A percentile compares a stretch with the other conserved stretches of the same genome.
Evolutionary conservation across 2,113 vertebrate genomes (phyloP).

Genomic region (Coregonus clupeaformis): DNA sequence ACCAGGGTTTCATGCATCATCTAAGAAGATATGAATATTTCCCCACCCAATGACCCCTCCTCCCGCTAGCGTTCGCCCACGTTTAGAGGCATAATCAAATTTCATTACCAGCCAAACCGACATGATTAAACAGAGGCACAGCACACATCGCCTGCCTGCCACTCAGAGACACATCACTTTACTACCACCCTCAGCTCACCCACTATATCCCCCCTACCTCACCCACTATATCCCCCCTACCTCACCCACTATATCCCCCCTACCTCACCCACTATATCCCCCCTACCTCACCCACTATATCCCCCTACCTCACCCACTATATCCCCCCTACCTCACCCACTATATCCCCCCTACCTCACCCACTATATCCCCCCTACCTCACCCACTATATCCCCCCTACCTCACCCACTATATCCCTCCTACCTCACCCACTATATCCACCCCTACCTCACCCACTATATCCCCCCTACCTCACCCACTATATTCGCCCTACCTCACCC

Average conservation of each 20-base stretch:
- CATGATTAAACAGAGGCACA: constrained; percentile 91
- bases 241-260: too few relatives aligned
- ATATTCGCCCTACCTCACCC: constrained; percentile 28
- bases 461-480: constrained; percentile 34
- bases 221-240: too few relatives aligned
- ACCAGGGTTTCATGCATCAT: constrained; percentile 99
- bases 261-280: too few relatives aligned
- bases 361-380: too few relatives aligned
- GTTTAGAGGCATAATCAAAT: constrained; percentile 99
- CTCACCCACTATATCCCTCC: too few relatives aligned
- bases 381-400: too few relatives aligned
- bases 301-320: too few relatives aligned
- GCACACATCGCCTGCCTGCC: constrained; percentile 59
- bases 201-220: background rate
- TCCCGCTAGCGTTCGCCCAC: constrained; percentile 63
- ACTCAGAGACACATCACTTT: constrained; percentile 40
- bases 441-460: constrained; percentile 25
- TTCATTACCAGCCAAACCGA: constrained; percentile 96
- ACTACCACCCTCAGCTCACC: constrained; percentile 31
- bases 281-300: too few relatives aligned
- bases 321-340: too few relatives aligned
- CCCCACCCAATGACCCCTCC: constrained; percentile 43
- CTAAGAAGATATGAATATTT: constrained; percentile 99
- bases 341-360: too few relatives aligned
- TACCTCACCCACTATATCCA: constrained; percentile 41